Conservation (phyloP, 35 echinoderm and acorn worm species). For the Patiria miniata region DNA sequence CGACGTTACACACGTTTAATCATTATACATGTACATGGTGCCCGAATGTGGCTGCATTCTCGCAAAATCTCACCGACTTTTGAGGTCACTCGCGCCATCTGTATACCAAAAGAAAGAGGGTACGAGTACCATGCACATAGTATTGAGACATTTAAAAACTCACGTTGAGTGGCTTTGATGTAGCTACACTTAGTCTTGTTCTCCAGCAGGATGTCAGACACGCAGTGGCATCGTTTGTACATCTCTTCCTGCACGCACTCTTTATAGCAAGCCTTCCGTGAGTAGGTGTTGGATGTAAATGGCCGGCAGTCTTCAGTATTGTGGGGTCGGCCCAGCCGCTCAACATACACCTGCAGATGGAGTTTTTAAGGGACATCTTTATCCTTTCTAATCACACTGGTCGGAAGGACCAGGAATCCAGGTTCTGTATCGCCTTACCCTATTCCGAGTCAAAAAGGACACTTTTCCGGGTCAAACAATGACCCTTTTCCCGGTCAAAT, state of each 20-base stretch:
- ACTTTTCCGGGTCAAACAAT: too few relatives aligned
- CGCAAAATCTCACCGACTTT: too few relatives aligned
- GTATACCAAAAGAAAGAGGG: too few relatives aligned
- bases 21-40: too few relatives aligned
- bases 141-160: background rate
- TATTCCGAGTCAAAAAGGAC: too few relatives aligned
- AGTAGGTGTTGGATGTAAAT: slow-evolving; percentile 14
- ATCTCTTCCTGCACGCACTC: slow-evolving; percentile 55
- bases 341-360: background rate
- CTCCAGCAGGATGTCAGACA: slow-evolving; percentile 52
- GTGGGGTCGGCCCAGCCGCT: background rate
- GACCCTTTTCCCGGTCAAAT: too few relatives aligned
- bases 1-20: too few relatives aligned
- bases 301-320: background rate
- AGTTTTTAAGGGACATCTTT: background rate
- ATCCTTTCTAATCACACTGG: too few relatives aligned
- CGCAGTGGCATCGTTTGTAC: slow-evolving; percentile 44
- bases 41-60: too few relatives aligned
- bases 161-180: slow-evolving; percentile 58
- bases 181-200: slow-evolving; percentile 40
- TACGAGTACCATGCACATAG: background rate
- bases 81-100: too few relatives aligned
- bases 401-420: too few relatives aligned
- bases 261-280: slow-evolving; percentile 43
- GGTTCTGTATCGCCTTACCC: too few relatives aligned